Base-by-base conservation (phyloP, 2,888 invertebrate genomes). In the Caenorhabditis panamensis region DNA sequence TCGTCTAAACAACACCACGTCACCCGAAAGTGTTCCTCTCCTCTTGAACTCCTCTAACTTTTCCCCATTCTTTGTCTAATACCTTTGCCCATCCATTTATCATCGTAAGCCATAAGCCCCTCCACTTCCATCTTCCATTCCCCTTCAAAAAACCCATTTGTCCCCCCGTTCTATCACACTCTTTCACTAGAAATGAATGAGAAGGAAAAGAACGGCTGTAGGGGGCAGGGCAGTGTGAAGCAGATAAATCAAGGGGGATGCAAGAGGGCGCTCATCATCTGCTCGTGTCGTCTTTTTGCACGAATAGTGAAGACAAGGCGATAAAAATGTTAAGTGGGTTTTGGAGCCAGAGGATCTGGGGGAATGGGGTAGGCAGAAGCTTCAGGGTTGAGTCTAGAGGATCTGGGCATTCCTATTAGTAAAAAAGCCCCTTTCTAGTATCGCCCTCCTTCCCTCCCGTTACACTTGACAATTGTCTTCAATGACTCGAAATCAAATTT, bases 401-500 rank as follows among this genome's bases (percentile, higher is more conserved):
- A n/a, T n/a, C n/a, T n/a, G n/a, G n/a, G n/a, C n/a, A n/a, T n/a
- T n/a, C n/a, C n/a, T n/a, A n/a, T n/a, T n/a, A n/a, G n/a, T n/a
- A n/a, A 47, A n/a, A 3, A 20, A 41, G 13, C 59, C 41, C 22
- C 28, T 62, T 31, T 26, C 54, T 20, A 20, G n/a, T n/a, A n/a
- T n/a, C n/a, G n/a, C 37, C 37, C 51, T 36, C 41, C 16, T 62
- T 28, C 20, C 18, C 22, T 37, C 28, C 20, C 59, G 36, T 63
- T 53, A 51, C 63, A 56, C 56, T 47, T 63, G 72, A 59, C 66
- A 47, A 76, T 76, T 76, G 75, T 76, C 75, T 76, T 76, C 75
- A 67, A 76, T 76, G 75, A 67, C 66, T 61, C 67, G 75, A 76
- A 76, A 76, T 76, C 75, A 76, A 76, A 76, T 76, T 76, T 76